phyloP scores from a whole-genome alignment of 1,140 invertebrate species.

The Drosophila micromelanica region DNA sequence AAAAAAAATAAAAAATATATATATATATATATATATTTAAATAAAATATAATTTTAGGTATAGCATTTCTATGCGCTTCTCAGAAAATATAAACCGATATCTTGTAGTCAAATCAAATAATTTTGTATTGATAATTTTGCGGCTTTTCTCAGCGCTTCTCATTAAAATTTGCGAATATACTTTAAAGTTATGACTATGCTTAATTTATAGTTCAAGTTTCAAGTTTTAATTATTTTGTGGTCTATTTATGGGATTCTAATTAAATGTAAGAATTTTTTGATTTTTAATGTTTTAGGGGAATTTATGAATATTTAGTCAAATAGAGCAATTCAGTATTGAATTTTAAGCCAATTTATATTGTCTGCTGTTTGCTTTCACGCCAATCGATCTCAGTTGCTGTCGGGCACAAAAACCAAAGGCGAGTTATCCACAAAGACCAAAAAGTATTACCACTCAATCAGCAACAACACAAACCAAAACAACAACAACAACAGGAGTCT shows the following conservation, averaged over 20 bases:
- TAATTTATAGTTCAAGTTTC: too few relatives aligned
- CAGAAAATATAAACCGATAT: neutral
- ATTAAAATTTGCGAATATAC: neutral
- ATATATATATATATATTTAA: neutral
- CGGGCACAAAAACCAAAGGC: constrained; percentile 1
- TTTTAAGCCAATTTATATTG: neutral
- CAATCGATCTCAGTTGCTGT: neutral
- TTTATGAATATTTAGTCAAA: neutral
- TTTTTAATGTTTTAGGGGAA: too few relatives aligned
- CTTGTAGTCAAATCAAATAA: too few relatives aligned
- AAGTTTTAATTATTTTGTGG: too few relatives aligned
- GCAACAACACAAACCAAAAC: constrained; percentile 15
- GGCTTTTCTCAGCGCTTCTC: neutral
- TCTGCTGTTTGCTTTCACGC: neutral
- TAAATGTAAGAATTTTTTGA: too few relatives aligned
- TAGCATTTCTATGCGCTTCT: neutral
- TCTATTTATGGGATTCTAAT: too few relatives aligned
- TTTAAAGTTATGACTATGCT: too few relatives aligned
- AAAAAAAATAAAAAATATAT: too few relatives aligned
- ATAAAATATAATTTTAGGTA: too few relatives aligned
- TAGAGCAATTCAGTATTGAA: neutral
- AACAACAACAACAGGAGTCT: constrained; percentile 57
- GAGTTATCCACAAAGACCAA: constrained; percentile 9
- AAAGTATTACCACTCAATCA: constrained; percentile 72
- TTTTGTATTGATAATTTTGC: too few relatives aligned